These are phyloP conservation scores for Zonotrichia leucophrys DNA, from an alignment of 2,113 vertebrate genomes.

Conservation along the genomic window DNA sequence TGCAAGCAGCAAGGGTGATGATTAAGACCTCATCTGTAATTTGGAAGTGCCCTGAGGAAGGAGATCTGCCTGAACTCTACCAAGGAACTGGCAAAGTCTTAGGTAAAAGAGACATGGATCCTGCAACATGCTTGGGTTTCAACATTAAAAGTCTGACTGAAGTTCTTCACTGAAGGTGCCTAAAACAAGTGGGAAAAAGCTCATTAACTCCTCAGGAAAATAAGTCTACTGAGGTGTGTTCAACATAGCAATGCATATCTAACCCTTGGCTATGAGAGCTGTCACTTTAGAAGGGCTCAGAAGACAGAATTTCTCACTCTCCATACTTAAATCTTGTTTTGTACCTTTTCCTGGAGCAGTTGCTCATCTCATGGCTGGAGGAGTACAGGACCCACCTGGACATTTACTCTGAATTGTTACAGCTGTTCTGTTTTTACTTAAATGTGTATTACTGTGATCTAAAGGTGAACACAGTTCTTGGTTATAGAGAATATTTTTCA, in stretches of 20 bases:
- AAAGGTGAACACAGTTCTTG: neutral
- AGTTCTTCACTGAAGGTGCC: neutral
- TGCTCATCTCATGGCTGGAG: neutral
- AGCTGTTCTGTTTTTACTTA: neutral
- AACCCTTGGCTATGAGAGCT: neutral
- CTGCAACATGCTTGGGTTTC: neutral
- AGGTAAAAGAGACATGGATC: neutral
- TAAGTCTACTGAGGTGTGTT: neutral
- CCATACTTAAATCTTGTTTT: neutral
- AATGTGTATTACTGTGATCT: neutral
- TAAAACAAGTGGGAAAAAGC: neutral
- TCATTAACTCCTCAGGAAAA: neutral
- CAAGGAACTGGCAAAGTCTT: neutral
- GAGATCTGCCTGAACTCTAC: neutral
- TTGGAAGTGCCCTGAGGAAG: neutral
- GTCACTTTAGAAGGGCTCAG: neutral
- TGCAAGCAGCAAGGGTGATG: neutral
- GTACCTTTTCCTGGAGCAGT: neutral
- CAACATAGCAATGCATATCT: neutral
- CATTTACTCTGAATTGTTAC: neutral
- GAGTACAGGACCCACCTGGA: neutral
- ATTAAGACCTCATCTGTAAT: neutral
- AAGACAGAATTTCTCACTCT: neutral
- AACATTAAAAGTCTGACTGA: neutral
- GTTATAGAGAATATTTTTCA: neutral